Percentiles rank a stretch among this genome's conserved stretches.
Conservation (phyloP, 1,140 invertebrate genomes). For the Caenorhabditis inopinata region DNA sequence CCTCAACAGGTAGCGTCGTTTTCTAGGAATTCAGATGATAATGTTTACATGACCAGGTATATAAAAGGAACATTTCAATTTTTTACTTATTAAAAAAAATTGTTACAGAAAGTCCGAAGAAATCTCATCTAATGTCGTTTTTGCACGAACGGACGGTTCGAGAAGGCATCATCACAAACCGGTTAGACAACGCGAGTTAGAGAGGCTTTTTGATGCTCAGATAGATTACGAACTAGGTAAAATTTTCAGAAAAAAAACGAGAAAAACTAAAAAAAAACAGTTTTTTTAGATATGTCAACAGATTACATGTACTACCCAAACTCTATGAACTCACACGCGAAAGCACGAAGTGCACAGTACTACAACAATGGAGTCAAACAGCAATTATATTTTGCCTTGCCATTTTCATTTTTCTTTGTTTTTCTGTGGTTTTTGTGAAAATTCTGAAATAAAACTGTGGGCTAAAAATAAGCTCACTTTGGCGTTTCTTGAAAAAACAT, state of each 20-base stretch:
- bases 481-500: slow-evolving; percentile 12
- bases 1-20: not conserved
- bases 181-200: slow-evolving; percentile 2
- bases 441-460: not conserved
- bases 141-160: not conserved
- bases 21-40: slow-evolving; percentile 10
- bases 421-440: not conserved
- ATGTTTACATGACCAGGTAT: not conserved
- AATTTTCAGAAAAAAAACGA: not conserved
- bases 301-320: not conserved
- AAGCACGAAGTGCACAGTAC: slow-evolving; percentile 10
- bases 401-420: not conserved
- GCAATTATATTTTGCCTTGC: not conserved
- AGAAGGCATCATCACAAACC: not conserved
- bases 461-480: not conserved
- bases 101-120: not conserved
- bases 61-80: too few species aligned
- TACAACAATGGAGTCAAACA: not conserved
- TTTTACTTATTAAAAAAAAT: too few species aligned
- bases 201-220: not conserved
- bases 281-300: slow-evolving; percentile 16
- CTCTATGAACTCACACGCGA: not conserved
- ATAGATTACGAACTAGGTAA: slow-evolving; percentile 17
- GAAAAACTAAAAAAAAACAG: too few species aligned
- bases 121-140: slow-evolving; percentile 2